phyloP scores from a whole-genome alignment of 37 sponge, comb jelly and placozoan genomes.

The Ianthella basta region DNA sequence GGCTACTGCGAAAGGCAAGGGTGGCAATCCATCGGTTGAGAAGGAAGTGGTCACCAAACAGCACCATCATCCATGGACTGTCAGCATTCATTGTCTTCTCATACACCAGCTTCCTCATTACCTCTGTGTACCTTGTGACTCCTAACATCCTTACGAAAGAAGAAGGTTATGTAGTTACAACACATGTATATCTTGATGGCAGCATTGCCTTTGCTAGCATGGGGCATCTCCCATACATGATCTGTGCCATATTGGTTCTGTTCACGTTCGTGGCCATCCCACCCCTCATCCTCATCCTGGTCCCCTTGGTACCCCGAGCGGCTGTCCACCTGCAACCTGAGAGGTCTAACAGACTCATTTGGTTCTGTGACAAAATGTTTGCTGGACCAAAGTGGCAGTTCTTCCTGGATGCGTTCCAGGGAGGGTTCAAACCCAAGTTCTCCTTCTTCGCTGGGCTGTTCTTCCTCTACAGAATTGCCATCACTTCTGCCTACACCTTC shows the following conservation, averaged over 20 bases:
- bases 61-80: constrained; percentile 23
- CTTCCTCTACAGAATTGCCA: constrained; percentile 21
- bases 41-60: constrained; percentile 26
- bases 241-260: not conserved
- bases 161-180: not conserved
- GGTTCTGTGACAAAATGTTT: constrained; percentile 19
- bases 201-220: not conserved
- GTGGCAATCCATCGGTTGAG: constrained; percentile 1
- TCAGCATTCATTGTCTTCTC: constrained; percentile 20
- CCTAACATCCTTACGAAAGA: not conserved
- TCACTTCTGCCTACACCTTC: not conserved
- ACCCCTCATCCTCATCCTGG: constrained; percentile 33
- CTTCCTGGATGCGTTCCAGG: constrained; percentile 35
- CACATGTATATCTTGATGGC: not conserved
- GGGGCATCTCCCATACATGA: not conserved
- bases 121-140: not conserved
- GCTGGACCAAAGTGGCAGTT: constrained; percentile 33
- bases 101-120: constrained; percentile 19
- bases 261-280: constrained; percentile 21
- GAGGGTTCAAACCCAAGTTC: constrained; percentile 14
- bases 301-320: constrained; percentile 3
- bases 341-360: not conserved
- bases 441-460: constrained; percentile 25
- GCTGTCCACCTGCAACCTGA: not conserved
- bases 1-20: too few species aligned